Evolutionary conservation across 2,888 invertebrate genomes (phyloP).

Genomic region (Agrotis exclamationis): DNA sequence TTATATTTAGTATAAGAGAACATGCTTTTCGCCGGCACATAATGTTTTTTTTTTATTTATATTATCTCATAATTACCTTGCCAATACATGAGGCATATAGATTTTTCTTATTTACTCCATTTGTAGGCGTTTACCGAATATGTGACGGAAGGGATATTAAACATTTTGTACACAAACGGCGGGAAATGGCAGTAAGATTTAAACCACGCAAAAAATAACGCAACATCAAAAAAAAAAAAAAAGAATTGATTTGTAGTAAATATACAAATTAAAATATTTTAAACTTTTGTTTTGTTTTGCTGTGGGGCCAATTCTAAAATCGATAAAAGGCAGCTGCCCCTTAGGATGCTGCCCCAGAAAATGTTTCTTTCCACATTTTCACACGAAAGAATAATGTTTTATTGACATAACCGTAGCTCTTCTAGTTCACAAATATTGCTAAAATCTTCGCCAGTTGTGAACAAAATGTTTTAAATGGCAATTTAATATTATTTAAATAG

Average conservation of each 20-base stretch:
- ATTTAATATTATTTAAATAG: slow-evolving; percentile 23
- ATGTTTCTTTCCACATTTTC: too few relatives aligned
- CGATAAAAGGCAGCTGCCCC: too few relatives aligned
- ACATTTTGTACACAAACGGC: slow-evolving; percentile 38
- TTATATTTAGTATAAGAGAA: slow-evolving; percentile 82
- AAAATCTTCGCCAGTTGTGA: slow-evolving; percentile 5
- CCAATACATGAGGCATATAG: slow-evolving; percentile 80
- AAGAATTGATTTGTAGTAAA: too few relatives aligned
- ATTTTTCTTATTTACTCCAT: slow-evolving; percentile 69
- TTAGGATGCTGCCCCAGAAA: too few relatives aligned
- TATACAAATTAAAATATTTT: too few relatives aligned
- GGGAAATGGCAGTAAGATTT: too few relatives aligned
- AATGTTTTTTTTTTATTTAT: slow-evolving; percentile 75
- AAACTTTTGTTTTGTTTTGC: too few relatives aligned
- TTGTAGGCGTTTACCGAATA: slow-evolving; percentile 41
- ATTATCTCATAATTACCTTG: slow-evolving; percentile 74
- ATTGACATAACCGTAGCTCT: too few relatives aligned
- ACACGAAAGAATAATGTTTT: too few relatives aligned
- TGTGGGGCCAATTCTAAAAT: neutral
- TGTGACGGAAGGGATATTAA: neutral
- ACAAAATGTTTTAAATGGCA: slow-evolving; percentile 27
- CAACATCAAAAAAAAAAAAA: too few relatives aligned
- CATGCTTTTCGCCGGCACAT: slow-evolving; percentile 82
- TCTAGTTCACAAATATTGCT: neutral
- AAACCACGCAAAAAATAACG: too few relatives aligned